Evolutionary conservation across 2,888 invertebrate species (phyloP), one percentile per base, ranked within the genome.

Genomic region (Drosophila helvetica): DNA sequence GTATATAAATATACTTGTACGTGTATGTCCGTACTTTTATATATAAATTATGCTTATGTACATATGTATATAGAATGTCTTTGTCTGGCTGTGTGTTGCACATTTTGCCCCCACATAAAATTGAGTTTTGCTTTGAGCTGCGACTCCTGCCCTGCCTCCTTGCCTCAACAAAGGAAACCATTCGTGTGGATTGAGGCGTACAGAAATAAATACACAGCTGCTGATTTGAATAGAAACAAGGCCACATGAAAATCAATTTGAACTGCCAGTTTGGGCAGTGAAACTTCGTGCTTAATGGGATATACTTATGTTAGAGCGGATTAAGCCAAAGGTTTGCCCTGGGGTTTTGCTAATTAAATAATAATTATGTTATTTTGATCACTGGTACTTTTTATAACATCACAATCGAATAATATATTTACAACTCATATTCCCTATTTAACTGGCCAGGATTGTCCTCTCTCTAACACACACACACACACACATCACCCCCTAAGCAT

Each of bases 101-200:
- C 70, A 77, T 71, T 79, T 71, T 12, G 18, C 67, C 70, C 75
- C 54, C 69, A 54, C 68, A 76, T 63, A 48, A 61, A 58, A 78
- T 84, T 78, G 64, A 73, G 65, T 61, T 78, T 71, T 18, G 54
- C 66, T 64, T 62, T 68, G 61, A 77, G 64, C 58, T 77, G 75
- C 59, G 70, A 71, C 60, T 27, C 27, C 9, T 2, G 2, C 27
- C 3, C 4, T 12, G 68, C 66, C 46, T 64, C 57, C 62, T 55
- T 64, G 74, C 51, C 69, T 58, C 38, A 58, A 50, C 30, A 61
- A 79, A 86, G 75, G 77, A 77, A 85, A 59, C 75, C 82, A 75
- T 71, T 77, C 85, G 66, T 68, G 83, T 85, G 85, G 54, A 84
- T 75, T 75, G 63, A 77, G 56, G 53, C 75, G 62, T 47, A 59